phyloP scores from a whole-genome alignment of 2,113 vertebrate species.

The Oreotrochilus melanogaster region DNA sequence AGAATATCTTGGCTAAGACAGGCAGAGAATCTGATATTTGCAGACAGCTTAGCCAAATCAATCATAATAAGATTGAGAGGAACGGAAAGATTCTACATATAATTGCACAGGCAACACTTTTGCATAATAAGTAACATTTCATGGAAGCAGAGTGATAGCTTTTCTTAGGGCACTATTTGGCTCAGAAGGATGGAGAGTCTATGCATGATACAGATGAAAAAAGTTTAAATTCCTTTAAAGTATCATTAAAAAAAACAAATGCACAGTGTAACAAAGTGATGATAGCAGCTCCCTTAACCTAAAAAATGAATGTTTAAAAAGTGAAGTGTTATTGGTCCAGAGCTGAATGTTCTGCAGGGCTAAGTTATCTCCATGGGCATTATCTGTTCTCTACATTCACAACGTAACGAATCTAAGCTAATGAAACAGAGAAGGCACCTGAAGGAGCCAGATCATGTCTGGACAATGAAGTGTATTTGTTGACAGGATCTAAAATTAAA shows the following conservation, averaged over 20 bases:
- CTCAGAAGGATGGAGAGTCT: background rate
- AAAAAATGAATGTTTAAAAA: background rate
- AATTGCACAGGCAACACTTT: background rate
- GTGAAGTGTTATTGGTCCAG: background rate
- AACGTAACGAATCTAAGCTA: background rate
- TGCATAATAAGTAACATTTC: background rate
- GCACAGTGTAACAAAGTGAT: fast-evolving
- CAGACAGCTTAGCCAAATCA: slow-evolving; percentile 25
- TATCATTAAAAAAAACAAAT: background rate
- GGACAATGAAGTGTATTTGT: background rate
- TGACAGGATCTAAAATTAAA: background rate
- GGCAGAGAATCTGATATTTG: slow-evolving; percentile 19
- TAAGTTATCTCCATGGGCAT: background rate
- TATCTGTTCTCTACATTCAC: background rate
- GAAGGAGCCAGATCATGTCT: background rate
- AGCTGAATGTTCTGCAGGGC: background rate
- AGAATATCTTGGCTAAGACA: background rate
- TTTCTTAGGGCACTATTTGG: background rate
- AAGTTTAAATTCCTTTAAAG: background rate
- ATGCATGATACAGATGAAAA: background rate
- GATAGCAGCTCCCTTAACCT: background rate
- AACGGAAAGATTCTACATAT: background rate
- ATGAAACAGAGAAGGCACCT: background rate
- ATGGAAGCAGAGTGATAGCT: background rate
- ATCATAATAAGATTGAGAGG: slow-evolving; percentile 6